Conservation (phyloP, 1,140 invertebrate species). For the Choristoneura fumiferana region DNA sequence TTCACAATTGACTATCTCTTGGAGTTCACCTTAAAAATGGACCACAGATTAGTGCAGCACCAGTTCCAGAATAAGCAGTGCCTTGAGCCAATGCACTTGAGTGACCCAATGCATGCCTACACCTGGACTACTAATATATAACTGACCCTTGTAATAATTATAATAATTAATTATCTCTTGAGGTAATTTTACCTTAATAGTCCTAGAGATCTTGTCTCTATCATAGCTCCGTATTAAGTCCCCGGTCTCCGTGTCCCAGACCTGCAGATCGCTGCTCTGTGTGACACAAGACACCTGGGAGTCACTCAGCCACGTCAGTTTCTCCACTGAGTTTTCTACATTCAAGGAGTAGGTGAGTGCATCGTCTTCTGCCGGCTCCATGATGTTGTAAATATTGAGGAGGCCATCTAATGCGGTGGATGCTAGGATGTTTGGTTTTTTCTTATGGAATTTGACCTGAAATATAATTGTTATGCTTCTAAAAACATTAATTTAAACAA, state of each 20-base stretch:
- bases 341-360: constrained; percentile 90
- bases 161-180: no score
- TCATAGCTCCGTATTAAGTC: constrained; percentile 79
- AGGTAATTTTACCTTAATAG: constrained; percentile 61
- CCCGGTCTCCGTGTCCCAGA: constrained; percentile 84
- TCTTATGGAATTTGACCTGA: constrained; percentile 87
- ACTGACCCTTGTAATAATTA: no score
- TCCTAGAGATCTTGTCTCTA: constrained; percentile 77
- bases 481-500: no score
- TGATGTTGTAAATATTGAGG: constrained; percentile 91
- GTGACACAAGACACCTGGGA: constrained; percentile 83
- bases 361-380: constrained; percentile 87
- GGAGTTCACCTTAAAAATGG: no score
- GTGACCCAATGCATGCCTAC: no score
- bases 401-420: constrained; percentile 91
- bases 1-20: no score
- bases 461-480: constrained; percentile 27
- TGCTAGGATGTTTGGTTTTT: constrained; percentile 83
- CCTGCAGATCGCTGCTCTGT: constrained; percentile 84
- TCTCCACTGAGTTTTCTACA: constrained; percentile 89
- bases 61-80: no score
- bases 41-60: no score
- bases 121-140: no score
- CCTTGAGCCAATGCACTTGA: no score
- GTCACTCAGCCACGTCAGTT: constrained; percentile 78